Base-by-base conservation (phyloP, 2,113 vertebrate genomes). In the Nesoenas mayeri region DNA sequence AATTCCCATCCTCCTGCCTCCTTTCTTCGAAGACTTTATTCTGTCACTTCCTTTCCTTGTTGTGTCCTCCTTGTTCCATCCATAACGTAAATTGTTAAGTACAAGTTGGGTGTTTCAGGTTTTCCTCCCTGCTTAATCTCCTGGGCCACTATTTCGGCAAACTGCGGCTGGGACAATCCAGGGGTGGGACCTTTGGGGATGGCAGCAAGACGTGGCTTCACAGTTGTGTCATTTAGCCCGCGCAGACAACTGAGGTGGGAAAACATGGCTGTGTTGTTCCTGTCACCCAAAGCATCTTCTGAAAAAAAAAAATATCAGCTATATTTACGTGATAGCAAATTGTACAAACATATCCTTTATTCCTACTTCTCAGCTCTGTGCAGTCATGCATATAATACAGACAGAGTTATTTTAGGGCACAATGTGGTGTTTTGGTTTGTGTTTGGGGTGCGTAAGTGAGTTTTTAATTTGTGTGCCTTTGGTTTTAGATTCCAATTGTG, bases 231-330 rank as follows among this genome's bases (percentile, higher is more conserved):
- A 13, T 36, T 89, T 53, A 40, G 13, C 19, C 10, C 26, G 0
- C 1, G 2, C 34, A 44, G 34, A 21, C 13, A 22, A 1, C 20
- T 13, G 66, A 61, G 5, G 10, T 69, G n/a, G 12, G 40, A n/a
- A 88, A 54, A 50, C 0, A 0, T 15, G n/a, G 5, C 40, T 12
- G 7, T 2, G 0, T 22, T 51, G 16, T n/a, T 91, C 53, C 29
- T 88, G 29, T 38, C 69, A 77, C 26, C 29, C 29, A 34, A 34
- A 86, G 19, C 42, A 11, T 24, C 70, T 50, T 57, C 40, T 69
- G 44, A 8, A 38, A 57, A 47, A 77, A n/a, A 44, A 44, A 47
- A 47, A 47, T 10, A 47, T 47, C 32, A 21, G 17, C 5, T 62
- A 24, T 5, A 25, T 80, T 36, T 32, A 11, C 3, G 0, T 7